Evolutionary conservation across 2,797 vertebrate genomes (phyloP), one percentile per base, ranked within the genome.

Genomic region (Bradypus variegatus): DNA sequence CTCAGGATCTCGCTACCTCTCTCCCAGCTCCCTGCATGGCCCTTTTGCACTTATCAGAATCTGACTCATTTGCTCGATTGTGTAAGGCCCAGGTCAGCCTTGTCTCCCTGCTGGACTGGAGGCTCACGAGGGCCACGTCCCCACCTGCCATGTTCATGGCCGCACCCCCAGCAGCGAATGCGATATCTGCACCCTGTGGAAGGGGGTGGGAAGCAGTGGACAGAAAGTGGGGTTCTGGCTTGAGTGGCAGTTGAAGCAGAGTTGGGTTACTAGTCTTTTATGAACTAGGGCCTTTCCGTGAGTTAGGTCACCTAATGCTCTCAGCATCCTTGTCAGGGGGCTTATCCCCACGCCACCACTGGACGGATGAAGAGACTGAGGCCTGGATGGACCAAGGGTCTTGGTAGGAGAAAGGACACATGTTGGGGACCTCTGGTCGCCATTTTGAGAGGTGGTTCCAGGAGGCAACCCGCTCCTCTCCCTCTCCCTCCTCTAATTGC

Each of bases 101-200:
- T 25, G 0, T 19, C 70, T 64, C 69, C 55, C 1, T 9, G 33
- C 23, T 31, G 73, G 21, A 2, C 1, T 60, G 25, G n/a, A 10
- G 81, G 3, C 23, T 55, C 50, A 7, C 0, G 1, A 58, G 41
- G 80, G n/a, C 77, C 29, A 18, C 36, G 21, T 29, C 50, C 38
- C 8, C 0, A 3, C 38, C 65, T 58, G 60, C 58, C 29, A 15
- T 13, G 2, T 13, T 38, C 2, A 1, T 27, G 29, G 14, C 5
- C 27, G 29, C 9, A 5, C 29, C 48, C 9, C 36, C 5, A 11
- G 36, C 38, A 29, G 18, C 15, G 16, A 9, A 29, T 8, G 29
- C 36, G 27, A 77, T 38, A 13, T 48, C n/a, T 13, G 27, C 5
- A 3, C 19, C 3, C 77, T 0, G 1, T 53, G 12, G 3, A 38